phyloP scores from a whole-genome alignment of 2,888 invertebrate species.

The Watsonalla binaria region DNA sequence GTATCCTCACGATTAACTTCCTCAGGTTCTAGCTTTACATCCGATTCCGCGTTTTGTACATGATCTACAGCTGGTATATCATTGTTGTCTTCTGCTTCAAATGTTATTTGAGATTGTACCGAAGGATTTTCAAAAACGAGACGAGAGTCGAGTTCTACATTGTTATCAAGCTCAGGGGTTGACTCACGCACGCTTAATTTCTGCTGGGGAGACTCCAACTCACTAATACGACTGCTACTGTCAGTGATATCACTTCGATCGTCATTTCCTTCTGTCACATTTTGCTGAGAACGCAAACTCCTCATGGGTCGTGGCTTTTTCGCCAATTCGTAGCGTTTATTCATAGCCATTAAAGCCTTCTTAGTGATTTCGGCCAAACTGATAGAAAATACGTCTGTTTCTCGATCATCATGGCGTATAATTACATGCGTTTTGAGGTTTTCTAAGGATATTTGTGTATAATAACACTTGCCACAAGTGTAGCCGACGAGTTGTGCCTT shows the following conservation, averaged over 20 bases:
- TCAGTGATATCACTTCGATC: slow-evolving; percentile 33
- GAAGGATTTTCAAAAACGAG: slow-evolving; percentile 9
- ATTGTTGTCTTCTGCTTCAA: slow-evolving; percentile 50
- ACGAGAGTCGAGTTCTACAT: slow-evolving; percentile 1
- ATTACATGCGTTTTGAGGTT: slow-evolving; percentile 82
- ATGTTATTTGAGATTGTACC: slow-evolving; percentile 54
- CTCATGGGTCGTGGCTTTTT: slow-evolving; percentile 33
- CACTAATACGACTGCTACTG: slow-evolving; percentile 16
- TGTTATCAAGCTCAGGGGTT: neutral
- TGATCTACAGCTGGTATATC: slow-evolving; percentile 14
- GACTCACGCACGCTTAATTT: neutral
- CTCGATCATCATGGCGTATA: slow-evolving; percentile 70
- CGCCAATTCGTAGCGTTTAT: slow-evolving; percentile 19
- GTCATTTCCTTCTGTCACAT: slow-evolving; percentile 28
- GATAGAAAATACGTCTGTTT: slow-evolving; percentile 65
- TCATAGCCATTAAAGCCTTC: slow-evolving; percentile 32
- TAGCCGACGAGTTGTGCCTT: slow-evolving; percentile 75
- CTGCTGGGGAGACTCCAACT: slow-evolving; percentile 7
- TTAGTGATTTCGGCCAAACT: slow-evolving; percentile 54
- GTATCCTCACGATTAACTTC: slow-evolving; percentile 1
- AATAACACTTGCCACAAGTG: slow-evolving; percentile 86
- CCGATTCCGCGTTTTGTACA: slow-evolving; percentile 2
- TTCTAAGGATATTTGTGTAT: slow-evolving; percentile 80
- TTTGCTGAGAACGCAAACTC: slow-evolving; percentile 42
- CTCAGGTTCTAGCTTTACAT: neutral